Percentiles rank a stretch among this genome's conserved stretches.
Conservation (phyloP, 1,140 invertebrate genomes). For the Zaprionus ghesquierei region DNA sequence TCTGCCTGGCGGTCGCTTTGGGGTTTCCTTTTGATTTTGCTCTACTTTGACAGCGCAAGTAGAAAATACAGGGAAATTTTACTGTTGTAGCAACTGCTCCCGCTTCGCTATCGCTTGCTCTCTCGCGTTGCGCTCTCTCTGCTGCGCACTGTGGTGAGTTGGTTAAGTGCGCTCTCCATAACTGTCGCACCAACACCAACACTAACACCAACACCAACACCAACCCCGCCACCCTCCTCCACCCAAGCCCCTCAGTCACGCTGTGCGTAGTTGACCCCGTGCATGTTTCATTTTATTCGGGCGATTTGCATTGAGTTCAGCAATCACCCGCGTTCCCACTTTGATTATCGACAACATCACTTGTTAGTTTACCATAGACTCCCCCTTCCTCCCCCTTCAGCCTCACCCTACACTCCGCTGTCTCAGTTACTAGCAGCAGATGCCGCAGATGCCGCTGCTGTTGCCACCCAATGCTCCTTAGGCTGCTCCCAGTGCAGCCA, state of each 20-base stretch:
- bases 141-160: neutral
- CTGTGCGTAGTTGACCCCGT: constrained; percentile 13
- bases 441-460: too few species aligned
- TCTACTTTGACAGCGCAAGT: constrained; percentile 28
- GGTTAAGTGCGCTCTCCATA: neutral
- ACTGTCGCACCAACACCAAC: too few species aligned
- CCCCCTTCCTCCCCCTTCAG: neutral
- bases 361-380: neutral
- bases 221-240: too few species aligned
- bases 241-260: constrained; percentile 1
- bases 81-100: constrained; percentile 34
- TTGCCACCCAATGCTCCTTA: too few species aligned
- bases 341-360: neutral
- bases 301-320: constrained; percentile 1
- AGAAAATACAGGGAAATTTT: constrained; percentile 53
- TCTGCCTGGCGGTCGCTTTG: constrained; percentile 33
- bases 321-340: constrained; percentile 2
- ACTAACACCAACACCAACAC: too few species aligned
- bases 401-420: neutral
- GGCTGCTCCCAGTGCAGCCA: constrained; percentile 38
- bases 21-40: constrained; percentile 37
- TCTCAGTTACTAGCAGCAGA: neutral
- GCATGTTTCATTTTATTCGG: constrained; percentile 5
- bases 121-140: neutral
- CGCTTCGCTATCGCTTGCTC: neutral